Evolutionary conservation across 2,888 invertebrate species (phyloP).

Genomic region (Monopis laevigella): DNA sequence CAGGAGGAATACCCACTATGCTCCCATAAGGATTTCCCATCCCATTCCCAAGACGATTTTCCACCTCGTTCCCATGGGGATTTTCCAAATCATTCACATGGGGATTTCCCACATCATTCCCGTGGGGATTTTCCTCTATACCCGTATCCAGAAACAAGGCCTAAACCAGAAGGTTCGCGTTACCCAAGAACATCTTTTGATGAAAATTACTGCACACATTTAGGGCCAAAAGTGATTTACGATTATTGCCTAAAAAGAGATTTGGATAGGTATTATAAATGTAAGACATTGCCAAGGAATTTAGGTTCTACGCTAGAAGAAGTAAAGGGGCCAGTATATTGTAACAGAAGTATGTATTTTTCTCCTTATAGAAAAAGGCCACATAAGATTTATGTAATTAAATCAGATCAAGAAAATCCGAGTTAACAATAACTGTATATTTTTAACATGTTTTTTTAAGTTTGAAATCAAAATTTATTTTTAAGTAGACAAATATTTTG

Average conservation of each 20-base stretch:
- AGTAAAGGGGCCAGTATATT: conserved; percentile 24
- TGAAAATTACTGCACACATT: conserved; percentile 50
- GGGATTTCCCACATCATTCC: too few species aligned
- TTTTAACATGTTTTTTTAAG: too few species aligned
- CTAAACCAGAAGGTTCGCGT: conserved; percentile 25
- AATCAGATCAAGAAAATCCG: background rate
- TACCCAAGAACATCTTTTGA: conserved; percentile 32
- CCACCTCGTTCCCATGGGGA: too few species aligned
- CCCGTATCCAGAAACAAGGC: conserved; percentile 16
- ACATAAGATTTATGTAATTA: background rate
- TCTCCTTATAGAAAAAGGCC: background rate
- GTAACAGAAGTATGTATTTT: background rate
- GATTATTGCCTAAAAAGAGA: conserved; percentile 58
- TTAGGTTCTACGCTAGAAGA: conserved; percentile 36
- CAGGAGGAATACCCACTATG: too few species aligned
- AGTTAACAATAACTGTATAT: too few species aligned
- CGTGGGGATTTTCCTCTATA: conserved; percentile 35
- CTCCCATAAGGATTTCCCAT: too few species aligned
- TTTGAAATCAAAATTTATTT: background rate
- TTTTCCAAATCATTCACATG: too few species aligned
- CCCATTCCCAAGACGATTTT: too few species aligned
- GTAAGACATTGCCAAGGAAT: conserved; percentile 50
- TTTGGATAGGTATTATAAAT: conserved; percentile 28
- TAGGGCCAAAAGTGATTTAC: conserved; percentile 44
- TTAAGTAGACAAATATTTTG: background rate